Evolutionary conservation across 2,113 vertebrate species (phyloP), one percentile per base, ranked within the genome.

Genomic region (Crocuta crocuta): DNA sequence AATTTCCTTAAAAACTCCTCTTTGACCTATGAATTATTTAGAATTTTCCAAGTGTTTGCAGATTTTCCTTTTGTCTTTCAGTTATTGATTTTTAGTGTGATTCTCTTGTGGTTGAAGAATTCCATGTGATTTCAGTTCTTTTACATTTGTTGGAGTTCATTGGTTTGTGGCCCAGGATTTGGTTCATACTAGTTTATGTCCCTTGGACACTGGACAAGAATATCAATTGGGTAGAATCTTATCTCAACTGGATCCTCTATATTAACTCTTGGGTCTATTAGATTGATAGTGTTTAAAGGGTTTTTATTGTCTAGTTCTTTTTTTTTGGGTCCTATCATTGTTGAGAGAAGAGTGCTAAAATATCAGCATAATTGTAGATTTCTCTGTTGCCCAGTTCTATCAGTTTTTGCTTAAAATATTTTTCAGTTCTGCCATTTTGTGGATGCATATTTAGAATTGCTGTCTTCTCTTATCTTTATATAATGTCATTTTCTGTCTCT

Each of bases 381-480:
- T 79, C 12, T 45, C 12, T 39, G 0, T 89, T 86, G 39, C 55
- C 26, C 16, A 45, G 55, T 74, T 68, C 48, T 74, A 0, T 96
- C 70, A 68, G 68, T 89, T 89, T 82, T 93, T 93, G 35, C 31
- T 35, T 84, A 68, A 71, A 93, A 68, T 91, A 68, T 68, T 94
- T 93, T 91, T 10, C 7, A 66, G 12, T 91, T 94, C 74, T 73
- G 16, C 50, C 61, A 19, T 71, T 91, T 68, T 21, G n/a, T 55
- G 23, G 43, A 39, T 58, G 80, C 16, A 70, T 16, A 55, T 35
- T 73, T 43, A 76, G 39, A 91, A 88, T 92, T 87, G 13, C 68
- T 81, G 33, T 94, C 21, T 45, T 89, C 35, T 80, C 26, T 35
- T 86, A 53, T 89, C 5, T 39, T 91, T 76, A 87, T 2, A 9